Evolutionary conservation across 2,113 vertebrate genomes (phyloP).

Genomic region (Nymphicus hollandicus): DNA sequence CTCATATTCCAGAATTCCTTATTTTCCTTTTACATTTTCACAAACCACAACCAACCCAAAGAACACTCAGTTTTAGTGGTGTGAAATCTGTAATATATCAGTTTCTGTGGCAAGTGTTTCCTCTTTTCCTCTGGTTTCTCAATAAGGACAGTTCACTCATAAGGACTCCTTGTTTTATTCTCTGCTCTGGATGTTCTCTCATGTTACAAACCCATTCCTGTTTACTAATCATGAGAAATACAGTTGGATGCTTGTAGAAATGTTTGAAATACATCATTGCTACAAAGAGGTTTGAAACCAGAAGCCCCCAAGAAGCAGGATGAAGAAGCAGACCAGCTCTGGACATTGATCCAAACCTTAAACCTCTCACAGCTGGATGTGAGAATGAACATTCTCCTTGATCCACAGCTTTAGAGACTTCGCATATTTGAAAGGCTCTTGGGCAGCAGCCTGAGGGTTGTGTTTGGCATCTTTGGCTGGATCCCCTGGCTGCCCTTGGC

Average conservation of each 20-base stretch:
- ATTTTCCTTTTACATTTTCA: neutral
- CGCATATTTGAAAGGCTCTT: neutral
- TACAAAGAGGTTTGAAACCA: neutral
- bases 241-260: neutral
- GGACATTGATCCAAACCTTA: accelerated
- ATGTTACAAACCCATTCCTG: neutral
- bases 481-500: neutral
- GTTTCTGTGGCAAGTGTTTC: neutral
- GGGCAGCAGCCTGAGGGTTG: neutral
- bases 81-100: neutral
- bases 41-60: neutral
- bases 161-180: neutral
- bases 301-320: neutral
- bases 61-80: neutral
- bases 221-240: neutral
- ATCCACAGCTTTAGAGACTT: neutral
- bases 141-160: neutral
- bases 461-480: neutral
- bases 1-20: neutral
- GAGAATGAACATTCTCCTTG: neutral
- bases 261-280: accelerated
- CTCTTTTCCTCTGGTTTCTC: neutral
- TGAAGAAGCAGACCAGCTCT: neutral
- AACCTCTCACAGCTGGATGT: neutral
- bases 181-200: neutral